phyloP scores from a whole-genome alignment of 1,140 invertebrate species.

The Drosophila hydei region DNA sequence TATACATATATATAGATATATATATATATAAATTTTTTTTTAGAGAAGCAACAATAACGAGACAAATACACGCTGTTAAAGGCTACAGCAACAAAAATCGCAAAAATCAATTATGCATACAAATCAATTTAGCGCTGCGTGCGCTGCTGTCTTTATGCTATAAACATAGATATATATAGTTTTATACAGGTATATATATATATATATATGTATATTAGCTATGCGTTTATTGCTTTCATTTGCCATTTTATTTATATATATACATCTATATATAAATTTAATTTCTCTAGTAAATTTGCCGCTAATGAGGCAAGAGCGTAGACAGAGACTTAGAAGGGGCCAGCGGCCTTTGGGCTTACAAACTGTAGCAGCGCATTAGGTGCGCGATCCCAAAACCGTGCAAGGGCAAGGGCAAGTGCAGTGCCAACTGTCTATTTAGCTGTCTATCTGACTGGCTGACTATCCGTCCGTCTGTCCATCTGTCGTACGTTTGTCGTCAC shows the following conservation, averaged over 20 bases:
- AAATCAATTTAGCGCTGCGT: conserved; percentile 57
- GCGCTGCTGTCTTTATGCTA: conserved; percentile 23
- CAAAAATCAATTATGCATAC: conserved; percentile 78
- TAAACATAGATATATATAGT: conserved; percentile 4
- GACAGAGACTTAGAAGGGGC: neutral
- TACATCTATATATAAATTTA: neutral
- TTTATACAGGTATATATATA: conserved; percentile 9
- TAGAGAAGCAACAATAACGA: conserved; percentile 27
- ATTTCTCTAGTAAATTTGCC: conserved; percentile 1
- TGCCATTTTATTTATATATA: conserved; percentile 11
- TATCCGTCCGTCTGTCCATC: neutral
- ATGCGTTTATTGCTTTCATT: conserved; percentile 24
- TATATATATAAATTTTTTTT: neutral
- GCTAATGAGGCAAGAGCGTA: conserved; percentile 53
- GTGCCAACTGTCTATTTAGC: conserved; percentile 35
- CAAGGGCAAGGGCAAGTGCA: conserved; percentile 22
- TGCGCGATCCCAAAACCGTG: conserved; percentile 22
- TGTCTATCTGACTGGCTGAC: conserved; percentile 28
- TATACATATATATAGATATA: no score
- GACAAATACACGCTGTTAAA: conserved; percentile 39
- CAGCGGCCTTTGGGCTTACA: conserved; percentile 26
- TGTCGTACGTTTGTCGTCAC: conserved; percentile 64
- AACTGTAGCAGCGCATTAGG: conserved; percentile 45
- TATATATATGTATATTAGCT: neutral
- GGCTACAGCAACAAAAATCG: conserved; percentile 52